These are phyloP conservation scores for Hucho hucho DNA, from an alignment of 2,113 vertebrate genomes.

Conservation along the genomic window DNA sequence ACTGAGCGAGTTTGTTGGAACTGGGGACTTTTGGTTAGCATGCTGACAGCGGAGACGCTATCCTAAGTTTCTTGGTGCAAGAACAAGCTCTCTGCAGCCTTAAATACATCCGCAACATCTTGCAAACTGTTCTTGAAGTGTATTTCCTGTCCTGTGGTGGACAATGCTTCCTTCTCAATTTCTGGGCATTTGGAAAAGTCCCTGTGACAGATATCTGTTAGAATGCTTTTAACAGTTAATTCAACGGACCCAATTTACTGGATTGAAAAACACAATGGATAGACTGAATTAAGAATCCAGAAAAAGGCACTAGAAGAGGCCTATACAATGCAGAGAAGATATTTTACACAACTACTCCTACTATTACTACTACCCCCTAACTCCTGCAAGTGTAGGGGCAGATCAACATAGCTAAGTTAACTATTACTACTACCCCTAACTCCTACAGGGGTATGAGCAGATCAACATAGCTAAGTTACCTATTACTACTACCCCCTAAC, in stretches of 20 bases:
- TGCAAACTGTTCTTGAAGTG: not conserved
- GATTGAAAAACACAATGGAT: not conserved
- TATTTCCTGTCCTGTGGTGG: not conserved
- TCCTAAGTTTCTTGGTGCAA: conserved; percentile 11
- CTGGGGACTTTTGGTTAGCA: not conserved
- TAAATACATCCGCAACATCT: not conserved
- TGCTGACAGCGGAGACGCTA: not conserved
- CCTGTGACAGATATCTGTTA: not conserved
- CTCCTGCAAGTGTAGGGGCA: no score
- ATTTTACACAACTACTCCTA: no score
- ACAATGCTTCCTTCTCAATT: not conserved
- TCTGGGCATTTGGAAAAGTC: not conserved
- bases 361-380: no score
- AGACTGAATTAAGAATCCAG: not conserved
- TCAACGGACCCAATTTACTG: not conserved
- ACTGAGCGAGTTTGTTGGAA: not conserved
- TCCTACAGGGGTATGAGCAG: no score
- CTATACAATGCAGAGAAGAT: no score
- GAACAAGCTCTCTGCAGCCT: not conserved
- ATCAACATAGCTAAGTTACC: no score
- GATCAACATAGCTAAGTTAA: no score
- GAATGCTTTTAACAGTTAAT: not conserved
- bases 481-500: no score
- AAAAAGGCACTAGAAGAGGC: no score
- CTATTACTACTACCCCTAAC: no score